A percentile compares a stretch with the other conserved stretches of the same genome.
These are phyloP conservation scores for Drosophila parthenogenetica DNA, from an alignment of 2,888 invertebrate genomes.

Conservation along the genomic window DNA sequence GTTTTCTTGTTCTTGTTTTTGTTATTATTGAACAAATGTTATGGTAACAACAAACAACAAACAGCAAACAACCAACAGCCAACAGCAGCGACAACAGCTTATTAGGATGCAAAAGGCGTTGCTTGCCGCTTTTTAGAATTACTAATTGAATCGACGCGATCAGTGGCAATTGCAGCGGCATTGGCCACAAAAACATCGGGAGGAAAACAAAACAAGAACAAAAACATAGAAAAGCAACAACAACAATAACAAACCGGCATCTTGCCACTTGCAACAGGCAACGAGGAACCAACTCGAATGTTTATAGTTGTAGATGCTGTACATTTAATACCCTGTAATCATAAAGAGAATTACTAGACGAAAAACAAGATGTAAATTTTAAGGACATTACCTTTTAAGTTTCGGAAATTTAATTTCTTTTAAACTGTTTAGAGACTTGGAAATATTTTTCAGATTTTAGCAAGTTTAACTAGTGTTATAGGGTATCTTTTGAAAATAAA, in stretches of 20 bases:
- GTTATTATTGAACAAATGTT: constrained; percentile 70
- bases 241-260: constrained; percentile 16
- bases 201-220: constrained; percentile 25
- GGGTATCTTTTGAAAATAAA: neutral
- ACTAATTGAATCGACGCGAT: constrained; percentile 85
- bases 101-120: constrained; percentile 84
- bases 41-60: constrained; percentile 44
- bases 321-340: constrained; percentile 11
- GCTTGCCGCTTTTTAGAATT: constrained; percentile 84
- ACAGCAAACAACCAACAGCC: constrained; percentile 18
- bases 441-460: neutral
- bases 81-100: constrained; percentile 46
- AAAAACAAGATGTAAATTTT: neutral
- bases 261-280: constrained; percentile 14
- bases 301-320: constrained; percentile 37
- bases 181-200: constrained; percentile 33
- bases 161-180: constrained; percentile 76
- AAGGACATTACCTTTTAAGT: neutral
- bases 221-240: constrained; percentile 15
- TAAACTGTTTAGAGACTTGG: no score
- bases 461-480: neutral
- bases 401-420: no score
- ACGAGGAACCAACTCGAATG: constrained; percentile 34
- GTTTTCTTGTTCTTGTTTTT: constrained; percentile 36
- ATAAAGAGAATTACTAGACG: neutral